phyloP scores from a whole-genome alignment of 1,140 invertebrate genomes.

The Globodera ellingtonae region DNA sequence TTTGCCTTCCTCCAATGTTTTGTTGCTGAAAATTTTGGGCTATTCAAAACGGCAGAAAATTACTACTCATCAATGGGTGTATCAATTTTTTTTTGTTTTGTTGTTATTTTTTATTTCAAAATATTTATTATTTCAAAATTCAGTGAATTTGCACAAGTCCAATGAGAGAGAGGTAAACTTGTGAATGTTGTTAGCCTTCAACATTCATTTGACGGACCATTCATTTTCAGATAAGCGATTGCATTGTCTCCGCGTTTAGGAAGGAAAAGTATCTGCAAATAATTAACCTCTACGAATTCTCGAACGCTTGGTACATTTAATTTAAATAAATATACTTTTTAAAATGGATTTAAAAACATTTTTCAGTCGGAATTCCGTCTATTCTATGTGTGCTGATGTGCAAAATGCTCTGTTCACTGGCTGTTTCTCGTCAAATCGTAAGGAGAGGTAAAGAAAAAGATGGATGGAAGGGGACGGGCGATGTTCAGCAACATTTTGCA shows the following conservation, averaged over 20 bases:
- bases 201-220: background rate
- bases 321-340: background rate
- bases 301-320: background rate
- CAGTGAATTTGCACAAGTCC: constrained; percentile 12
- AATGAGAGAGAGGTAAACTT: constrained; percentile 19
- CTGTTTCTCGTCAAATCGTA: constrained; percentile 35
- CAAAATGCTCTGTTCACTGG: constrained; percentile 25
- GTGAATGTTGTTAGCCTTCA: constrained; percentile 7
- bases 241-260: constrained; percentile 47
- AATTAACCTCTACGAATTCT: constrained; percentile 35
- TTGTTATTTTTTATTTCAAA: constrained; percentile 9
- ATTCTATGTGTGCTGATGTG: constrained; percentile 22
- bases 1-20: constrained; percentile 68
- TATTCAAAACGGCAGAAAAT: constrained; percentile 38
- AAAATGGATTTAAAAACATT: background rate
- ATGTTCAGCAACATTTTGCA: too few species aligned
- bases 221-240: constrained; percentile 44
- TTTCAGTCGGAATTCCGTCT: constrained; percentile 7
- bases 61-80: constrained; percentile 39
- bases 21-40: constrained; percentile 36
- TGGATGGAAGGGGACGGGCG: too few species aligned
- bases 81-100: constrained; percentile 1
- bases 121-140: constrained; percentile 29
- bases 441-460: too few species aligned
- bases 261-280: constrained; percentile 38